These are phyloP conservation scores for Mormyrops boulengeri DNA, from an alignment of 2,797 vertebrate species.

Conservation along the genomic window DNA sequence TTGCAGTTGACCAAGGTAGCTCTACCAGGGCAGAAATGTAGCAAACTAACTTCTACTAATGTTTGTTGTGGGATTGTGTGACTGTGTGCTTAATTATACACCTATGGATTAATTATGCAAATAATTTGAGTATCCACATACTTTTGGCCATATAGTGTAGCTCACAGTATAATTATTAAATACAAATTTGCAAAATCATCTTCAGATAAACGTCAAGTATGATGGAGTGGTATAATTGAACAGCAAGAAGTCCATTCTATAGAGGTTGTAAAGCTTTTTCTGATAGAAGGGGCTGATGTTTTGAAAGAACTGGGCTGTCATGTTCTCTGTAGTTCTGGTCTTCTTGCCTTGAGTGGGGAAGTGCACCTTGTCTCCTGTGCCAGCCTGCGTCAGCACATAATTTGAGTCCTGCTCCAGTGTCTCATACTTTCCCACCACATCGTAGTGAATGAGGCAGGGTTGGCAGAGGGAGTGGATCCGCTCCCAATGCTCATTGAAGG, in stretches of 20 bases:
- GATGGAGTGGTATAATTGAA: constrained; percentile 90
- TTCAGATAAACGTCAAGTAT: constrained; percentile 74
- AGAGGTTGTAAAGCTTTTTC: constrained; percentile 85
- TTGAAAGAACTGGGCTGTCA: constrained; percentile 77
- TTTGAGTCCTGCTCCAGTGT: constrained; percentile 77
- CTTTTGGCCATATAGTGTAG: neutral
- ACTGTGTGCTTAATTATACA: neutral
- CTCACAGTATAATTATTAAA: neutral
- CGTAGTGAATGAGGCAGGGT: constrained; percentile 87
- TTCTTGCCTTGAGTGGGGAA: constrained; percentile 75
- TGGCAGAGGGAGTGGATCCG: constrained; percentile 87
- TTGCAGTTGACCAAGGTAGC: neutral
- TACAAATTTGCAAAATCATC: neutral
- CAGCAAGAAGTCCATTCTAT: constrained; percentile 90
- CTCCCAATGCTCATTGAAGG: constrained; percentile 96
- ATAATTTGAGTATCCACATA: neutral
- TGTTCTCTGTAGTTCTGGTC: constrained; percentile 66
- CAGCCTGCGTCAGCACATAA: constrained; percentile 73
- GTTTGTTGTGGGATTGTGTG: neutral
- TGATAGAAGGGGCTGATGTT: constrained; percentile 86
- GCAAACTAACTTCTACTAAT: neutral
- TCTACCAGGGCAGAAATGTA: no score
- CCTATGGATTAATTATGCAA: neutral
- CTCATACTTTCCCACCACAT: constrained; percentile 90
- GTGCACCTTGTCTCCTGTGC: constrained; percentile 50